Percentiles rank a stretch among this genome's conserved stretches.
phyloP scores from a whole-genome alignment of 2,797 vertebrate genomes.

The Chaetophractus vellerosus region DNA sequence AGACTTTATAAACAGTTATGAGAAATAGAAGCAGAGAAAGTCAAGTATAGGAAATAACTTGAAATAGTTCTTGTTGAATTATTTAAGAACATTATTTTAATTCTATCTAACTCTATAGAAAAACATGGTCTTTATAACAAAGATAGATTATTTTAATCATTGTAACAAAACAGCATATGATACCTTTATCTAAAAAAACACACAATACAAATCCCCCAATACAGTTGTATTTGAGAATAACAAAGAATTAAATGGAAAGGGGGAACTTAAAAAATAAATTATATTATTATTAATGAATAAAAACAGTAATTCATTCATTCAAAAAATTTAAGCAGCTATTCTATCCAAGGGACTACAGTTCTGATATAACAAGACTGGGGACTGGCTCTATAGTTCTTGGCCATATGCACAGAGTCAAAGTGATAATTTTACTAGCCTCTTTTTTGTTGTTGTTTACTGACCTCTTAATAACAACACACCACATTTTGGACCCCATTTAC shows the following conservation, averaged over 20 bases:
- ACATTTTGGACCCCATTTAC: not conserved
- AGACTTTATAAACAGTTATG: constrained; percentile 7
- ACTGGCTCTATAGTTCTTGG: not conserved
- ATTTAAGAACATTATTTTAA: constrained; percentile 20
- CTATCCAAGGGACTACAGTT: not conserved
- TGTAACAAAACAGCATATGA: constrained; percentile 32
- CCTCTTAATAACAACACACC: not conserved
- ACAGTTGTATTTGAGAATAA: constrained; percentile 23
- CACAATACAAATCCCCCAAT: constrained; percentile 2
- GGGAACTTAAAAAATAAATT: constrained; percentile 27
- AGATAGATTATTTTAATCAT: not conserved
- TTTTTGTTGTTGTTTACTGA: no score
- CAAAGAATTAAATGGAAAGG: constrained; percentile 2
- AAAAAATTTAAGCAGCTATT: not conserved
- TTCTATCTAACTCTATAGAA: not conserved
- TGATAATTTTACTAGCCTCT: not conserved
- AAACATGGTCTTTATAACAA: not conserved
- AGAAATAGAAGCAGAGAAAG: not conserved
- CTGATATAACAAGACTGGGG: not conserved
- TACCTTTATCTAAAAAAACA: not conserved
- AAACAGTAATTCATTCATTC: constrained; percentile 1
- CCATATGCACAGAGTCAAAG: not conserved
- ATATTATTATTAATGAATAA: not conserved
- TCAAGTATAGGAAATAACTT: constrained; percentile 41
- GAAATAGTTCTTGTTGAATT: constrained; percentile 31